Conservation (phyloP, 2,888 invertebrate species). For the Cephus rjabovi region DNA sequence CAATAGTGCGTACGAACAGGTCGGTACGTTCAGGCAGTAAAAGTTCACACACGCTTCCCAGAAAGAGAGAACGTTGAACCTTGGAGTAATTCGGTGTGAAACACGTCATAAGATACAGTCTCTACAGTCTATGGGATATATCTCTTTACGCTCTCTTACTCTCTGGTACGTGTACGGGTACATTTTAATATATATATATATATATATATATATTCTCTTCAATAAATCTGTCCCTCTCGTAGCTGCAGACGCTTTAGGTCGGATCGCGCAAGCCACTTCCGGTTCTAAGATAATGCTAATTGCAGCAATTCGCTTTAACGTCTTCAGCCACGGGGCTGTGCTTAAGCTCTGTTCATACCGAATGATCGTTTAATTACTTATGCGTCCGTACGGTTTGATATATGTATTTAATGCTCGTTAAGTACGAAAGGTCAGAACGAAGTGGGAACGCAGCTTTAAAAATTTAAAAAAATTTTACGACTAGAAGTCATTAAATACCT, state of each 20-base stretch:
- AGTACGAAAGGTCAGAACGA: neutral
- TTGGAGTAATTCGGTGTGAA: conserved; percentile 10
- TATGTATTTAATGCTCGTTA: neutral
- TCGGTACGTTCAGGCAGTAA: conserved; percentile 3
- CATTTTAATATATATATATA: conserved; percentile 14
- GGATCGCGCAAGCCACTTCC: neutral
- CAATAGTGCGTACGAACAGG: neutral
- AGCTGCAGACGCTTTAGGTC: neutral
- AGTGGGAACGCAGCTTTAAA: neutral
- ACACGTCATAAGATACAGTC: conserved; percentile 2
- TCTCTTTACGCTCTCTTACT: conserved; percentile 14
- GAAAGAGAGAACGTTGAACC: conserved; percentile 20
- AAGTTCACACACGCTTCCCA: conserved; percentile 11
- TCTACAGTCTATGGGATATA: conserved; percentile 4
- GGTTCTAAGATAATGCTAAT: neutral
- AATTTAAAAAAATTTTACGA: neutral
- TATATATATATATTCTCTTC: neutral
- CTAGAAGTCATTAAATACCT: neutral
- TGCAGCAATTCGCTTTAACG: neutral
- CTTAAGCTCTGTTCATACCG: neutral
- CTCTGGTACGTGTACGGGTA: conserved; percentile 8
- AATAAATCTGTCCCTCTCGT: neutral
- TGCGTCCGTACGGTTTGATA: neutral
- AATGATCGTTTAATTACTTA: neutral
- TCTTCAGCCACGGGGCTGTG: neutral